phyloP scores from a whole-genome alignment of 2,113 vertebrate species.

The Bujurquina vittata region DNA sequence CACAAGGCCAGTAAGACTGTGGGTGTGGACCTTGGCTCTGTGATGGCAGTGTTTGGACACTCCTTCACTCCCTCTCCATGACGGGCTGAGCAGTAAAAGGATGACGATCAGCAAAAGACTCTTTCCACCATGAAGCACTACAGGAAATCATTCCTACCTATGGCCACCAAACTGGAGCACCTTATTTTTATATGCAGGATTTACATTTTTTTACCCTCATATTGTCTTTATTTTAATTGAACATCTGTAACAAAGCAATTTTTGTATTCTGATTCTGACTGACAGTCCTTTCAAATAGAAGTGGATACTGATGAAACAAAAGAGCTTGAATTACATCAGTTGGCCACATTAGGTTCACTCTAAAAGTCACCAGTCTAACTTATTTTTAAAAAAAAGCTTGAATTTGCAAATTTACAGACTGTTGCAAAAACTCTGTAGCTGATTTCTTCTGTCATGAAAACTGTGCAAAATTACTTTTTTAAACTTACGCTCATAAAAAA shows the following conservation, averaged over 20 bases:
- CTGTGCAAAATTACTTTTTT: no score
- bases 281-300: fast-evolving
- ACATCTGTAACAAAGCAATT: not conserved
- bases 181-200: not conserved
- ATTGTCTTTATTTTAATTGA: not conserved
- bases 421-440: not conserved
- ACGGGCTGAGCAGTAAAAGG: not conserved
- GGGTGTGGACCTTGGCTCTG: not conserved
- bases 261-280: not conserved
- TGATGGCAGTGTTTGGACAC: not conserved
- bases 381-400: no score
- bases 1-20: not conserved
- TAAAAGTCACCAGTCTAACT: no score
- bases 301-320: not conserved
- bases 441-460: fast-evolving
- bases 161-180: not conserved
- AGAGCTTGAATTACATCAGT: not conserved
- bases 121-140: not conserved
- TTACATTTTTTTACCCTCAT: not conserved
- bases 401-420: not conserved
- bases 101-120: not conserved
- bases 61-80: not conserved
- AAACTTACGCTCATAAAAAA: no score
- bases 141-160: not conserved
- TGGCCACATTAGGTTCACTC: no score